These are phyloP conservation scores for Sceloporus undulatus DNA, from an alignment of 2,113 vertebrate genomes.

Conservation along the genomic window DNA sequence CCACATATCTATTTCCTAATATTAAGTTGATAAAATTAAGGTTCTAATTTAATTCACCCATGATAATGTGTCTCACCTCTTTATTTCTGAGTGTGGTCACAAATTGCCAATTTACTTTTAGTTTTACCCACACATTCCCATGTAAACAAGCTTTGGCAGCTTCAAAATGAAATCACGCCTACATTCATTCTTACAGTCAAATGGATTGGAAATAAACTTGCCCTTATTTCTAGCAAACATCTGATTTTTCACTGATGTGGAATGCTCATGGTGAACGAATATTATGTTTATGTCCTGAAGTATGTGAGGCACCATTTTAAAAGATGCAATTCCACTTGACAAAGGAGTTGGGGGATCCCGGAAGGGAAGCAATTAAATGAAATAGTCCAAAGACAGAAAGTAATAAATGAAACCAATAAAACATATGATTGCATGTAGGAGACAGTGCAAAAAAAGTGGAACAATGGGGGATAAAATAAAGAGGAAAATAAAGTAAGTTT, in stretches of 20 bases:
- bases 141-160: background rate
- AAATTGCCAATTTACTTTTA: background rate
- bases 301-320: background rate
- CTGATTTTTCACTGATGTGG: background rate
- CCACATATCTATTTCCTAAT: no score
- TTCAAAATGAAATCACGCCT: background rate
- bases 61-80: background rate
- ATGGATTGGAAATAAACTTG: constrained; percentile 1
- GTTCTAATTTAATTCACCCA: background rate
- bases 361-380: constrained; percentile 26
- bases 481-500: background rate
- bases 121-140: constrained; percentile 7
- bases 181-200: background rate
- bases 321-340: background rate
- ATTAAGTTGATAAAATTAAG: background rate
- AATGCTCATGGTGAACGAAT: background rate
- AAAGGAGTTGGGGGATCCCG: background rate
- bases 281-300: background rate
- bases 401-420: constrained; percentile 26
- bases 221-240: constrained; percentile 2
- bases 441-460: background rate
- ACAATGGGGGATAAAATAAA: background rate
- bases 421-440: background rate
- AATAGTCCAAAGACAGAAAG: constrained; percentile 5
- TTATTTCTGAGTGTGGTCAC: background rate